Conservation (phyloP, 2,113 vertebrate genomes). For the Casuarius casuarius region DNA sequence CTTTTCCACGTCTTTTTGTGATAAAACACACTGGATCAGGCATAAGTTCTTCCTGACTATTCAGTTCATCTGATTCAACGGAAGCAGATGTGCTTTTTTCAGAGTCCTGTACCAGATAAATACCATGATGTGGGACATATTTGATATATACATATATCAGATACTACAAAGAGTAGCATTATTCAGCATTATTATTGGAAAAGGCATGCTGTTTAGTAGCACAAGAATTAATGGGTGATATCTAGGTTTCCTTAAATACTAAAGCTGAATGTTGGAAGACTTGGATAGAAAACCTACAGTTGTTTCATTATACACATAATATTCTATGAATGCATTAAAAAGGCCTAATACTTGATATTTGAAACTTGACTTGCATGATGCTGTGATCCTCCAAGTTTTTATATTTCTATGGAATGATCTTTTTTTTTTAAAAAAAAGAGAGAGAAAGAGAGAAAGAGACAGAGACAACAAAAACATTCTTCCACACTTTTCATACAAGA, state of each 20-base stretch:
- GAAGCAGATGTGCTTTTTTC: background rate
- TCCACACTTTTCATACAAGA: too few species aligned
- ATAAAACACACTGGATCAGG: background rate
- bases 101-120: constrained; percentile 53
- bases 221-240: background rate
- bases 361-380: background rate
- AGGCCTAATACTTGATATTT: background rate
- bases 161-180: background rate
- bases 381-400: background rate
- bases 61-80: background rate
- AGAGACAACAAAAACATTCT: too few species aligned
- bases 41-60: background rate
- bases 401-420: background rate
- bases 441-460: too few species aligned
- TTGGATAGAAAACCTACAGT: background rate
- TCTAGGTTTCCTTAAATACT: background rate
- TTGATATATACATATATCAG: background rate
- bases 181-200: background rate
- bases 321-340: background rate
- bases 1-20: constrained; percentile 76
- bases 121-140: background rate
- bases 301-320: background rate
- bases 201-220: background rate
- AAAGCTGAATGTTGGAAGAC: background rate
- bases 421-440: background rate